These are phyloP conservation scores for Trichonephila clavipes DNA, from an alignment of 1,140 invertebrate species.

Conservation along the genomic window DNA sequence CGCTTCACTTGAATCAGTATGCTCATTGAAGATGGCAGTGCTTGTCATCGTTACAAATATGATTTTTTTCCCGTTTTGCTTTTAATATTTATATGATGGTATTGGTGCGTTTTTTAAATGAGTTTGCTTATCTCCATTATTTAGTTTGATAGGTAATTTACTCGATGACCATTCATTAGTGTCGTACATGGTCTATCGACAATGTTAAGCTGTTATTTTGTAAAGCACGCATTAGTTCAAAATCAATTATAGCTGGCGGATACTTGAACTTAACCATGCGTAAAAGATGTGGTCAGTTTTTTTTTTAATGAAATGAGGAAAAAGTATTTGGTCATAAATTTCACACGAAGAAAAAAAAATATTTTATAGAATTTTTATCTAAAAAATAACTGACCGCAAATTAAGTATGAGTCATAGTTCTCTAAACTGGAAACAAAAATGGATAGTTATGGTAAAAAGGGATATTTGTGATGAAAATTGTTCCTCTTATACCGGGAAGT, in stretches of 20 bases:
- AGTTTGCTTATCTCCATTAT: background rate
- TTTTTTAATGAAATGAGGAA: background rate
- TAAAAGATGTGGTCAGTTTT: background rate
- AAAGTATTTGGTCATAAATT: background rate
- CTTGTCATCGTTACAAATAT: slow-evolving; percentile 18
- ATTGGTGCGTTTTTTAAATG: background rate
- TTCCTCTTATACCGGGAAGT: too few relatives aligned
- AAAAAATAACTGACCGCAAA: background rate
- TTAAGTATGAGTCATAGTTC: background rate
- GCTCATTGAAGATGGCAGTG: background rate
- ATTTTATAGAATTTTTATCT: background rate
- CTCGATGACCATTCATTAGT: background rate
- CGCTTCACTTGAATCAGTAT: slow-evolving; percentile 6
- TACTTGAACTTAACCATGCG: background rate
- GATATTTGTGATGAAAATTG: too few relatives aligned
- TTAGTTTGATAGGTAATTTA: background rate
- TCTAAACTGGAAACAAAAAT: too few relatives aligned
- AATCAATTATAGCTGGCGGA: background rate
- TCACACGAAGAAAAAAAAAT: background rate
- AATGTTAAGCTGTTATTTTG: background rate
- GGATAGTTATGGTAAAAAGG: too few relatives aligned
- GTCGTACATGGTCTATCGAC: background rate
- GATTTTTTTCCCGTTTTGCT: background rate
- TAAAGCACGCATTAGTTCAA: background rate
- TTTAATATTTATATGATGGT: background rate